Percentiles rank a stretch among this genome's conserved stretches.
Evolutionary conservation across 2,888 invertebrate genomes (phyloP).

Genomic region (Agrilus mali): DNA sequence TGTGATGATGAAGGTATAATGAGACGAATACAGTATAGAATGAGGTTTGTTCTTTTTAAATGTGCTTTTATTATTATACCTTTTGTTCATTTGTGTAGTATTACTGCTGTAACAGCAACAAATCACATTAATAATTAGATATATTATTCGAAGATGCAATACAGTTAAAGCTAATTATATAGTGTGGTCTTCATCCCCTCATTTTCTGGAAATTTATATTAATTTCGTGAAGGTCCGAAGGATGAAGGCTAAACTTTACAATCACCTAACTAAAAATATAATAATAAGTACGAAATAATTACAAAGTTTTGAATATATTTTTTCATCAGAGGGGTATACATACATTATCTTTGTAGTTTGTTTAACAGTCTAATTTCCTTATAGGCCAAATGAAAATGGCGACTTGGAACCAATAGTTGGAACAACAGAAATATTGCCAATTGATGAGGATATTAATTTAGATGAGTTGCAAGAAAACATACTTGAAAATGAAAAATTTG

Average conservation of each 20-base stretch:
- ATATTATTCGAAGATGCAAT: background rate
- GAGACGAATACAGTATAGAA: constrained; percentile 31
- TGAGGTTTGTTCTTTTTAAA: constrained; percentile 20
- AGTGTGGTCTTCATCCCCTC: too few species aligned
- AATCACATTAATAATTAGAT: background rate
- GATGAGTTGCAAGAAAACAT: background rate
- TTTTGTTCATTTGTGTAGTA: background rate
- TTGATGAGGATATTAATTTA: constrained; percentile 11
- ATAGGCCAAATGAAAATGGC: constrained; percentile 30
- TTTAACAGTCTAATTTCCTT: constrained; percentile 7
- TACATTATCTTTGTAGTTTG: background rate
- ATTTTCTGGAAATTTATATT: too few species aligned
- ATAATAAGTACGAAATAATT: too few species aligned
- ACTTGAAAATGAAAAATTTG: background rate
- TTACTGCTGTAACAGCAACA: background rate
- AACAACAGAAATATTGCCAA: constrained; percentile 26
- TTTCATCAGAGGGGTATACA: background rate
- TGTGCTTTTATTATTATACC: constrained; percentile 4
- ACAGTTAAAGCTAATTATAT: too few species aligned
- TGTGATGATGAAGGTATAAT: constrained; percentile 31
- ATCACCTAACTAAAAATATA: too few species aligned
- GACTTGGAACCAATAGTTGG: constrained; percentile 31
- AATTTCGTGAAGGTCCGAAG: too few species aligned
- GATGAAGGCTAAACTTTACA: too few species aligned
- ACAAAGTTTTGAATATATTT: background rate